Conservation (phyloP, 1,140 invertebrate genomes). For the fruit fly (Drosophila melanogaster) region Release_6_plus_ISO1_MT NT_033777.3:17395501-17396000, state of each 20-base stretch:
- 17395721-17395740: constrained; percentile 45
- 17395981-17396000: not conserved
- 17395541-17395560: constrained; percentile 65
- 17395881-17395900: constrained; percentile 6
- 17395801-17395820: constrained; percentile 67
- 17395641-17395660: constrained; percentile 41
- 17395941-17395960: not conserved
- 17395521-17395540: constrained; percentile 38
- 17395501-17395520: constrained; percentile 57
- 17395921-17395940: constrained; percentile 26
- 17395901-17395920: constrained; percentile 42
- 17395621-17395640: constrained; percentile 34
- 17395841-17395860: constrained; percentile 13
- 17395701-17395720: constrained; percentile 49
- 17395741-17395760: constrained; percentile 71
- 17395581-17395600: constrained; percentile 63
- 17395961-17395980: constrained; percentile 11
- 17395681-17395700: constrained; percentile 47
- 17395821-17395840: constrained; percentile 31
- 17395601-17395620: constrained; percentile 67
- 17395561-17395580: constrained; percentile 59
- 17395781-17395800: constrained; percentile 62
- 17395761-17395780: constrained; percentile 49
- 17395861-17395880: constrained; percentile 38
- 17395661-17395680: constrained; percentile 51